Base-by-base conservation (phyloP, 2,797 vertebrate species). In the Monodelphis domestica region DNA sequence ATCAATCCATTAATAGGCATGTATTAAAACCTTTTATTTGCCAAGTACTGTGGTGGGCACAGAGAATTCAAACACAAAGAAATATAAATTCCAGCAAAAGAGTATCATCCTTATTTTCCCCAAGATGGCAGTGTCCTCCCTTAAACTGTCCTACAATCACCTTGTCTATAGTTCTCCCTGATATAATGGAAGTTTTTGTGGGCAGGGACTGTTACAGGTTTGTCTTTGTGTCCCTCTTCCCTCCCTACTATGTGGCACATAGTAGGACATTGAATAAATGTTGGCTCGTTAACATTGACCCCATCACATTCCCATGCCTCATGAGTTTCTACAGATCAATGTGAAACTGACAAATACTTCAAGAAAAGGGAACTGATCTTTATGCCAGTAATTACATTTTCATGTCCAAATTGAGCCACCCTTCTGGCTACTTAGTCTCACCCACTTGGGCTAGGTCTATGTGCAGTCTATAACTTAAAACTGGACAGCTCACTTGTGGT, bases 291-390 rank as follows among this genome's bases (percentile, higher is more conserved):
- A 38, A 78, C 15, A 84, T 14, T 15, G 11, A 89, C 51, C 45
- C 4, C 33, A 54, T 30, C 9, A 52, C 0, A 88, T 0, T 84
- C 87, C 5, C n/a, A 89, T 4, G 6, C 2, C 59, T 63, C 12
- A 45, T 91, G 89, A 5, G 56, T 5, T 59, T 26, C 38, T 33
- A 2, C 0, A 45, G 38, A 54, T 15, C 29, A 45, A 1, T 78
- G 90, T 54, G 87, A 54, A 54, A 54, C 21, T 93, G 38, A 45
- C 26, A 53, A 90, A 54, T 89, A 52, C 38, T 54, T 52, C 59
- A 53, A 56, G 51, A 91, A 89, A 55, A 50, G 15, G 91, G 29
- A 92, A n/a, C 15, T 89, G 26, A 88, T 88, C 52, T 95, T 38
- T 90, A 26, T 78, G 28, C 17, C 17, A 21, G 6, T 6, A 57